These are phyloP conservation scores for Hypsibius dujardini DNA, from an alignment of 1,140 invertebrate genomes.

Conservation along the genomic window DNA sequence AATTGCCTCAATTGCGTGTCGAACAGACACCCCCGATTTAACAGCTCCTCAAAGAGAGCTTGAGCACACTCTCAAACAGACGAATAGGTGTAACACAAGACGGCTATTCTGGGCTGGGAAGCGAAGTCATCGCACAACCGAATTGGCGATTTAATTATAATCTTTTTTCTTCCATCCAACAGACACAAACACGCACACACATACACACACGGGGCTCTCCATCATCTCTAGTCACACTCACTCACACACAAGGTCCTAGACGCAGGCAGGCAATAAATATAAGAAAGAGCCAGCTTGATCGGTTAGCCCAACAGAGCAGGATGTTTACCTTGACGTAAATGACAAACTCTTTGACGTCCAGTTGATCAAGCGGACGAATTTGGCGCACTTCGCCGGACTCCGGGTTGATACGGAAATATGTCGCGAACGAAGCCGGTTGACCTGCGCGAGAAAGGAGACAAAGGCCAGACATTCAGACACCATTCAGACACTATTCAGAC, in stretches of 20 bases:
- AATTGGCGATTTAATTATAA: constrained; percentile 14
- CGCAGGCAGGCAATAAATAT: no score
- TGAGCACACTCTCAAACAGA: no score
- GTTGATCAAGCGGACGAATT: constrained; percentile 55
- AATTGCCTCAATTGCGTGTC: no score
- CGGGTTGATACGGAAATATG: constrained; percentile 25
- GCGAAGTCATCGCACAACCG: not conserved
- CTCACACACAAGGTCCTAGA: no score
- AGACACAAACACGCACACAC: no score
- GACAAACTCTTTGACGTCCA: constrained; percentile 49
- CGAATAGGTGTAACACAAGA: no score
- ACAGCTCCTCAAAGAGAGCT: no score
- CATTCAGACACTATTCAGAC: no score
- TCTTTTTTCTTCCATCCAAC: not conserved
- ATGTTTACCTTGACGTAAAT: constrained; percentile 49
- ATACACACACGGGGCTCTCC: no score
- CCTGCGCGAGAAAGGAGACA: constrained; percentile 20
- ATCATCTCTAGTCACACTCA: no score
- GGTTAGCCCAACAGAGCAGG: constrained; percentile 12
- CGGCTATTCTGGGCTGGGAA: no score
- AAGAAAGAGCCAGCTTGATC: not conserved
- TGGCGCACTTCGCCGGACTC: constrained; percentile 60
- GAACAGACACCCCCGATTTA: no score
- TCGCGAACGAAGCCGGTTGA: constrained; percentile 23
- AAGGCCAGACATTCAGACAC: not conserved